Conservation (phyloP, 2,797 vertebrate genomes). For the Macropus fuliginosus region DNA sequence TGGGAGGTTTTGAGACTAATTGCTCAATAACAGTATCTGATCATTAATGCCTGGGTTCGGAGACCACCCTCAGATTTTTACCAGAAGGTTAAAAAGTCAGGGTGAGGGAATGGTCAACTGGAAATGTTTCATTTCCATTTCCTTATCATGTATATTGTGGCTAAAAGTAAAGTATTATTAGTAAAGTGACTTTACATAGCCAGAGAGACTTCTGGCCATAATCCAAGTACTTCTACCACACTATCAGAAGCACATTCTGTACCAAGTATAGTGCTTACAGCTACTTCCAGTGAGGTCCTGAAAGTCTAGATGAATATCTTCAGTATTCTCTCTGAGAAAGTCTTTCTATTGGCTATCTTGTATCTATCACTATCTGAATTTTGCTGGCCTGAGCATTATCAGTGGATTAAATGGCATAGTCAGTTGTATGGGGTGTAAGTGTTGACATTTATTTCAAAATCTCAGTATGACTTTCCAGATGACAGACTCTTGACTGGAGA, state of each 20-base stretch:
- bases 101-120: conserved; percentile 58
- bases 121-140: conserved; percentile 64
- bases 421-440: conserved; percentile 37
- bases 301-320: conserved; percentile 24
- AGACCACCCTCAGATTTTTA: background rate
- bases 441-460: conserved; percentile 21
- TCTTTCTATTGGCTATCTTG: conserved; percentile 17
- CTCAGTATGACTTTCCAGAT: conserved; percentile 25
- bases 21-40: conserved; percentile 30
- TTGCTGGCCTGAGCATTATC: conserved; percentile 12
- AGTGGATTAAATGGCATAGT: conserved; percentile 13
- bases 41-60: background rate
- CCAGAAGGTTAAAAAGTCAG: conserved; percentile 9
- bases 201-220: conserved; percentile 61
- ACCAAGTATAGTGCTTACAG: conserved; percentile 43
- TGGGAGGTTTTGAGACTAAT: conserved; percentile 50
- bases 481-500: conserved; percentile 40
- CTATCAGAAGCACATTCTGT: conserved; percentile 68
- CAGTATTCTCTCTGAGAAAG: background rate
- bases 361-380: conserved; percentile 49
- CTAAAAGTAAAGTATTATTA: conserved; percentile 55
- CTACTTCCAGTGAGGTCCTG: conserved; percentile 52
- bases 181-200: conserved; percentile 67
- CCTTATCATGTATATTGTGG: conserved; percentile 65
- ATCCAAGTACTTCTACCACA: conserved; percentile 53